Evolutionary conservation across 2,113 vertebrate species (phyloP).

Genomic region (Spizaetus ornatus): DNA sequence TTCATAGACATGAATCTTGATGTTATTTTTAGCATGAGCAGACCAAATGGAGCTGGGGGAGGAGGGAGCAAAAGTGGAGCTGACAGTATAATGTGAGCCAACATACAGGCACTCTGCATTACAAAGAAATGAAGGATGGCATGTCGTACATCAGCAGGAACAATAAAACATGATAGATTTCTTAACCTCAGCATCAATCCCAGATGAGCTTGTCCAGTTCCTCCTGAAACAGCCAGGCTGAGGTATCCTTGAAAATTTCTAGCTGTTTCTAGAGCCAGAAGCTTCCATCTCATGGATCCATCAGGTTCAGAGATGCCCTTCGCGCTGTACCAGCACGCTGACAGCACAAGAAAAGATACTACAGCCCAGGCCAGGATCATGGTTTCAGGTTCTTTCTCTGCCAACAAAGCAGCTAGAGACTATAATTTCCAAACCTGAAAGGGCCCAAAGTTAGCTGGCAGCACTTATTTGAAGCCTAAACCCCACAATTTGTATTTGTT

Average conservation of each 20-base stretch:
- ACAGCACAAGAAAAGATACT: neutral
- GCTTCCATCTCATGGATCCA: neutral
- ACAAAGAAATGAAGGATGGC: slow-evolving; percentile 56
- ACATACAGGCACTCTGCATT: slow-evolving; percentile 24
- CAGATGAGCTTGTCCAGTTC: slow-evolving; percentile 24
- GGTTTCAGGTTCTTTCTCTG: neutral
- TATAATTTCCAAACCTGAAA: neutral
- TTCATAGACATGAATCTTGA: slow-evolving; percentile 14
- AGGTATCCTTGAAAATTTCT: neutral
- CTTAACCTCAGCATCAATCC: slow-evolving; percentile 55
- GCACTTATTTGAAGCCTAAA: neutral
- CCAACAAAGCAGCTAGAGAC: neutral
- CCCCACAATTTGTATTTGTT: neutral
- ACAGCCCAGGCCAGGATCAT: neutral
- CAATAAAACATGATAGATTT: slow-evolving; percentile 66
- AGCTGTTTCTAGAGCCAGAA: neutral
- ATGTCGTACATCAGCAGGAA: slow-evolving; percentile 51
- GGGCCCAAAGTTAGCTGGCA: neutral
- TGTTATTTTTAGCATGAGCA: slow-evolving; percentile 46
- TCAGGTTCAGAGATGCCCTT: neutral
- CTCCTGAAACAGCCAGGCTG: slow-evolving; percentile 24
- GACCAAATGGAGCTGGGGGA: slow-evolving; percentile 22
- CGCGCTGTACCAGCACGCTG: neutral
- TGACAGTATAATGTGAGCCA: slow-evolving; percentile 43
- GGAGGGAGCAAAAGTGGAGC: slow-evolving; percentile 21